phyloP scores from a whole-genome alignment of 2,113 vertebrate genomes.

The Varanus salvator region DNA sequence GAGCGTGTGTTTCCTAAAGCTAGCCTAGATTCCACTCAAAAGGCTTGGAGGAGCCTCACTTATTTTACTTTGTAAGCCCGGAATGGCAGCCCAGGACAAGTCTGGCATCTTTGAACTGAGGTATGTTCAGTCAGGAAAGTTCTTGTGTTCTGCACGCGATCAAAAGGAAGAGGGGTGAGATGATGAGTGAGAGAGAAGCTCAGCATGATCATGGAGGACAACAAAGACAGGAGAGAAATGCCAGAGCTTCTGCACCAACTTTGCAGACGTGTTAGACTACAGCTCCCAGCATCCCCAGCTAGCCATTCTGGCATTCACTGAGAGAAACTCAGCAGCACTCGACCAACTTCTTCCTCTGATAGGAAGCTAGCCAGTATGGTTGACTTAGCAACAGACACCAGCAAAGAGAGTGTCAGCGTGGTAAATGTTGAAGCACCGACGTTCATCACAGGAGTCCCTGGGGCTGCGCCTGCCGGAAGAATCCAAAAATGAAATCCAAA shows the following conservation, averaged over 20 bases:
- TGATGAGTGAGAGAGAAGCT: accelerated
- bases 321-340: accelerated
- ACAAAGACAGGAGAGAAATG: not conserved
- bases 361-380: too few relatives aligned
- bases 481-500: too few relatives aligned
- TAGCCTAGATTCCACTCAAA: slow-evolving; percentile 23
- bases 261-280: too few relatives aligned
- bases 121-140: not conserved
- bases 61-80: slow-evolving; percentile 49
- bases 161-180: slow-evolving; percentile 35
- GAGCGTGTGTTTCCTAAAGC: not conserved
- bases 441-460: too few relatives aligned
- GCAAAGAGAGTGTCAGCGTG: too few relatives aligned
- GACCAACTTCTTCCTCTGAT: too few relatives aligned
- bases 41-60: not conserved
- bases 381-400: not conserved
- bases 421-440: too few relatives aligned
- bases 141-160: not conserved
- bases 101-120: slow-evolving; percentile 38
- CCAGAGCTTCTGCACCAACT: not conserved
- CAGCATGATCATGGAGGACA: not conserved
- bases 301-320: too few relatives aligned
- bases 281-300: too few relatives aligned
- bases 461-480: too few relatives aligned
- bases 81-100: slow-evolving; percentile 43